phyloP scores from a whole-genome alignment of 2,113 vertebrate species.

The Heptranchias perlo region DNA sequence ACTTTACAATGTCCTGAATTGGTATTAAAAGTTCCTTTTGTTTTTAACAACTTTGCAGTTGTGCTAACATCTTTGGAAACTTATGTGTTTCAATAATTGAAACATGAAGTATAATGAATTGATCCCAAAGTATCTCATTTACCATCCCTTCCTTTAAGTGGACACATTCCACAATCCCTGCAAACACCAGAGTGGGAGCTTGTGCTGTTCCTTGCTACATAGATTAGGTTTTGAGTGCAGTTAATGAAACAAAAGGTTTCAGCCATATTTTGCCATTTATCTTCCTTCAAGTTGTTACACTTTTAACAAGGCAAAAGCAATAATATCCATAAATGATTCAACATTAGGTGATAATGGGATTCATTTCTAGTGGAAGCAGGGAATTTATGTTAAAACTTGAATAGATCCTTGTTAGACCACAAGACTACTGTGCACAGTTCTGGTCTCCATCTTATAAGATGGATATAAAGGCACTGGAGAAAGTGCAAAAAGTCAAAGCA shows the following conservation, averaged over 20 bases:
- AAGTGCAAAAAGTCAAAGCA: too few relatives aligned
- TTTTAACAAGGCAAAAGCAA: neutral
- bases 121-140: neutral
- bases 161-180: neutral
- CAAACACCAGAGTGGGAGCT: neutral
- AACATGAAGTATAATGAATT: neutral
- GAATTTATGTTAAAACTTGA: too few relatives aligned
- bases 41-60: too few relatives aligned
- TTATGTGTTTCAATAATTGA: too few relatives aligned
- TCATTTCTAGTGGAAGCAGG: too few relatives aligned
- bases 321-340: neutral
- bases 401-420: too few relatives aligned
- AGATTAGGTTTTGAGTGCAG: neutral
- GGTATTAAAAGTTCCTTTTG: too few relatives aligned
- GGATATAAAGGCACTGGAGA: too few relatives aligned
- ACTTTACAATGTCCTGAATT: too few relatives aligned
- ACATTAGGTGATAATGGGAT: neutral
- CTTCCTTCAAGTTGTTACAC: neutral
- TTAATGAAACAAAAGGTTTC: neutral
- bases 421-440: too few relatives aligned
- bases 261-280: neutral
- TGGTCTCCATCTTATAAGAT: too few relatives aligned
- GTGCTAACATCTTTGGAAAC: too few relatives aligned
- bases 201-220: neutral
- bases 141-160: neutral